Evolutionary conservation across 2,888 invertebrate genomes (phyloP).

Genomic region (Notocelia uddmanniana): DNA sequence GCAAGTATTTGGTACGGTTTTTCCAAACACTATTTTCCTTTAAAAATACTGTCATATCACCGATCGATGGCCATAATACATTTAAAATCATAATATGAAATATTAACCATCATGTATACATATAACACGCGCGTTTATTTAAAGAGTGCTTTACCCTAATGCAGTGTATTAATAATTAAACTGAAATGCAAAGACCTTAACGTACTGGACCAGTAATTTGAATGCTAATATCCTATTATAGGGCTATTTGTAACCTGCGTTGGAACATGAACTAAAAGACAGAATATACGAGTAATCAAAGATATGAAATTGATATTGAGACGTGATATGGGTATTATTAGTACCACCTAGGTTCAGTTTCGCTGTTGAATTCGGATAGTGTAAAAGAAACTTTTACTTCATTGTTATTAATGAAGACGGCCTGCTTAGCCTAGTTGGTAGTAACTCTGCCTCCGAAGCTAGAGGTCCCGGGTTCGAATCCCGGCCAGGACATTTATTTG

Average conservation of each 20-base stretch:
- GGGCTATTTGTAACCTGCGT: background rate
- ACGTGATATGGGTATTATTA: no score
- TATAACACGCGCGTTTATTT: slow-evolving; percentile 4
- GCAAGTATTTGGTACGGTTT: background rate
- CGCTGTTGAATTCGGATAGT: no score
- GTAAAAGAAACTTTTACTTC: no score
- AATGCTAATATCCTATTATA: background rate
- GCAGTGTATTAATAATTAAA: slow-evolving; percentile 45
- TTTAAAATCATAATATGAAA: slow-evolving; percentile 7
- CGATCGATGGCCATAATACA: background rate
- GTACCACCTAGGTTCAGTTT: no score
- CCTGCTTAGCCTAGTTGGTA: no score
- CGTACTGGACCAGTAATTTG: slow-evolving; percentile 2
- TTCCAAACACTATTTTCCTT: background rate
- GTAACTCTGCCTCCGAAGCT: no score
- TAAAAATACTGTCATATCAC: background rate
- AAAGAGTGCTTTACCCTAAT: slow-evolving; percentile 39
- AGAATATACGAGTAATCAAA: no score
- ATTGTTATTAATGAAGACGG: no score
- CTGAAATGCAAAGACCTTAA: slow-evolving; percentile 20
- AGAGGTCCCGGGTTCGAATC: no score
- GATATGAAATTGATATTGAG: no score
- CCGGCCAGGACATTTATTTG: no score
- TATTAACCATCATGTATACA: slow-evolving; percentile 10
- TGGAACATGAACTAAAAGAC: background rate